Evolutionary conservation across 2,113 vertebrate species (phyloP).

Genomic region (Uria lomvia): DNA sequence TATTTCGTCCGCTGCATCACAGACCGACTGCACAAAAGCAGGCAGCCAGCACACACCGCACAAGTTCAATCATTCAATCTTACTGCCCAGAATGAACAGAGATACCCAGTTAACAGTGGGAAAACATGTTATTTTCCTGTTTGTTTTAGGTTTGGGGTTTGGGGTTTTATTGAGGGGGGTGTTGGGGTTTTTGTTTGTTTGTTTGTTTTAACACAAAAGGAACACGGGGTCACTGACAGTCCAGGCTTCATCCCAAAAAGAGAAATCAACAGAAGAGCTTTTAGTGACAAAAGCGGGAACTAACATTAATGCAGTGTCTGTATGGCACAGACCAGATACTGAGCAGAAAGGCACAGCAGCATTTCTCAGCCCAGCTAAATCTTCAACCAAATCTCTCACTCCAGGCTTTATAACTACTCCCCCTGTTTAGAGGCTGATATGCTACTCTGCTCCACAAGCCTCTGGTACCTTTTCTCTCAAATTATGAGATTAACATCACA

Average conservation of each 20-base stretch:
- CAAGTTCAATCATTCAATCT: neutral
- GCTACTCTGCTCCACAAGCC: neutral
- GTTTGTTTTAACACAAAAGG: neutral
- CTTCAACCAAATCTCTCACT: neutral
- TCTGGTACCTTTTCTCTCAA: neutral
- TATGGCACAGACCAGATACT: neutral
- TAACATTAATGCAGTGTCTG: rapidly evolving
- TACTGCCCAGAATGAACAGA: neutral
- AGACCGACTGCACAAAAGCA: neutral
- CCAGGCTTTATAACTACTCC: neutral
- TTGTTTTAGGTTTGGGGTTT: neutral
- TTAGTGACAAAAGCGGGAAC: neutral
- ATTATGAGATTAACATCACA: neutral
- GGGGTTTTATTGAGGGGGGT: neutral
- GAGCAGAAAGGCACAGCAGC: neutral
- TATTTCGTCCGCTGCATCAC: neutral
- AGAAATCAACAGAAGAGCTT: neutral
- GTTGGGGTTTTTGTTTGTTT: neutral
- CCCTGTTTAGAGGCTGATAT: neutral
- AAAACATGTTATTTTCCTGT: neutral
- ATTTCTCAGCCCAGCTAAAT: neutral
- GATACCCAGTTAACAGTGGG: neutral
- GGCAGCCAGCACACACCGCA: neutral
- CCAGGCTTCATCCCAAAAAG: neutral
- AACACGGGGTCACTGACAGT: neutral